phyloP scores from a whole-genome alignment of 2,888 invertebrate genomes.

The Cerceris ruficornis region DNA sequence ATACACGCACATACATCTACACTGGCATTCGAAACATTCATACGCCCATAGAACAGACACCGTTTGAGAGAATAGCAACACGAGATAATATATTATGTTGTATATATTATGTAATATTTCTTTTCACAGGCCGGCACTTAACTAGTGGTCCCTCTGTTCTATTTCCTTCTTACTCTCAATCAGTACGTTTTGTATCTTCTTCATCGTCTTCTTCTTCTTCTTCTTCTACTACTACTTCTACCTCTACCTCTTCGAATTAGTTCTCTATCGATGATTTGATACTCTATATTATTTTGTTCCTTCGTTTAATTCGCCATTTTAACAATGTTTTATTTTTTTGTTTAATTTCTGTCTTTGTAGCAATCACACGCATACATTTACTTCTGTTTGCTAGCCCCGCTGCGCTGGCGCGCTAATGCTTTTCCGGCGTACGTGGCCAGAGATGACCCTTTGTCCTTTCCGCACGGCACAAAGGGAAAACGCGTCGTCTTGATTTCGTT shows the following conservation, averaged over 20 bases:
- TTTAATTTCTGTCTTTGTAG: conserved; percentile 57
- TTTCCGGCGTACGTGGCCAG: conserved; percentile 14
- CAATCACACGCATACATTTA: conserved; percentile 58
- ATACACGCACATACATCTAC: conserved; percentile 34
- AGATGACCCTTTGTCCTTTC: not conserved
- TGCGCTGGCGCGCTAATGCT: conserved; percentile 43
- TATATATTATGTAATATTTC: conserved; percentile 50
- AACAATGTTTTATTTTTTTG: conserved; percentile 28
- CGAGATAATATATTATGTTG: conserved; percentile 37
- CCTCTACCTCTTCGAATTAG: conserved; percentile 22
- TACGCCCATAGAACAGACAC: not conserved
- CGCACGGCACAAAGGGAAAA: not conserved
- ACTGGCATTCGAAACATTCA: too few species aligned
- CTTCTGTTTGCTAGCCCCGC: conserved; percentile 61
- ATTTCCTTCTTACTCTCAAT: conserved; percentile 65
- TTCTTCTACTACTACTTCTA: conserved; percentile 10
- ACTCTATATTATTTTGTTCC: conserved; percentile 10
- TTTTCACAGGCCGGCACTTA: conserved; percentile 72
- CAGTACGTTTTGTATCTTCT: conserved; percentile 47
- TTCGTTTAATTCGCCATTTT: conserved; percentile 41
- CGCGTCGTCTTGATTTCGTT: conserved; percentile 27
- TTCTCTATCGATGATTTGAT: conserved; percentile 4
- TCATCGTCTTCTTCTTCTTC: conserved; percentile 47
- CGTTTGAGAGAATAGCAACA: conserved; percentile 18
- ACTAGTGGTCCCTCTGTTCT: conserved; percentile 62